Evolutionary conservation across 35 echinoderm and acorn worm genomes (phyloP).

Genomic region (Acanthaster planci): DNA sequence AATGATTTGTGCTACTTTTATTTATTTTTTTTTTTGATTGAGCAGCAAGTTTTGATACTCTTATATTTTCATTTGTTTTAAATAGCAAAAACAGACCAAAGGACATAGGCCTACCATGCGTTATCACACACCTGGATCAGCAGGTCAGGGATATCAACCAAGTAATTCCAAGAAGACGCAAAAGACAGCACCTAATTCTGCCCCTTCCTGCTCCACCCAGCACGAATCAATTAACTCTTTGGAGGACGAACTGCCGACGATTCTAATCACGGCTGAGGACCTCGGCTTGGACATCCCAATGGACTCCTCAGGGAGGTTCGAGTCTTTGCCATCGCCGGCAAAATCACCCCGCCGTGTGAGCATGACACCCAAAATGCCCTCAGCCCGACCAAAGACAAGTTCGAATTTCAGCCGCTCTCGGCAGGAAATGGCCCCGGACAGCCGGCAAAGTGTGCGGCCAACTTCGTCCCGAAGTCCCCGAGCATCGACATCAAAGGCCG

Average conservation of each 20-base stretch:
- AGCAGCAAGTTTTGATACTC: background rate
- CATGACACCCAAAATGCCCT: background rate
- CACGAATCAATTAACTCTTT: background rate
- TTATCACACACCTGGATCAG: background rate
- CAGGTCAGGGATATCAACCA: background rate
- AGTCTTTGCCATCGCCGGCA: background rate
- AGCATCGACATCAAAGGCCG: background rate
- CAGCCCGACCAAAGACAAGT: background rate
- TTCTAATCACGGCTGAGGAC: conserved; percentile 13
- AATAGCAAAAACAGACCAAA: background rate
- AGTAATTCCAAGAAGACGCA: background rate
- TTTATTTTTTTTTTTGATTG: too few species aligned
- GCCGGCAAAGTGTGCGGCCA: background rate
- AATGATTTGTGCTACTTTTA: too few species aligned
- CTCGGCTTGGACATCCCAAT: background rate
- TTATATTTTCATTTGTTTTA: background rate
- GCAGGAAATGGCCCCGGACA: background rate
- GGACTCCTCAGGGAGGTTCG: background rate
- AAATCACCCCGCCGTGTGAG: background rate
- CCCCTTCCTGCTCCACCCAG: background rate
- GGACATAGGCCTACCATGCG: background rate
- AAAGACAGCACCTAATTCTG: background rate
- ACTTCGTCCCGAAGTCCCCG: background rate
- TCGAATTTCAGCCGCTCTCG: background rate
- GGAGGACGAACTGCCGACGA: background rate